Evolutionary conservation across 2,888 invertebrate species (phyloP).

Genomic region (Caenorhabditis macrosperma): DNA sequence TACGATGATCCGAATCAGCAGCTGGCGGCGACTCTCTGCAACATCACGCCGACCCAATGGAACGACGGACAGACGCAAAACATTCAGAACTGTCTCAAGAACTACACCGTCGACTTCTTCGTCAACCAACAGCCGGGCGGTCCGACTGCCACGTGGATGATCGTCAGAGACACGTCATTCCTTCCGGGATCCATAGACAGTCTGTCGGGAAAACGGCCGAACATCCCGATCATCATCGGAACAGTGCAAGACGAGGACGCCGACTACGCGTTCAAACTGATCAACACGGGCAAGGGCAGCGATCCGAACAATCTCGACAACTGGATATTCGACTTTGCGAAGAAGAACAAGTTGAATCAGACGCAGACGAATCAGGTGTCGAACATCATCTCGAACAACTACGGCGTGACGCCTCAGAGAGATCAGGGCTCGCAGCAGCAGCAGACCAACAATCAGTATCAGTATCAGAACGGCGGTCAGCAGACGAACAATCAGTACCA

Average conservation of each 20-base stretch:
- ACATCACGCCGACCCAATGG: conserved; percentile 66
- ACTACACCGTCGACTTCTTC: conserved; percentile 70
- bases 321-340: conserved; percentile 72
- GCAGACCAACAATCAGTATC: conserved; percentile 18
- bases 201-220: conserved; percentile 57
- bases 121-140: conserved; percentile 63
- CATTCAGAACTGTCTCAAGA: conserved; percentile 67
- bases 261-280: conserved; percentile 69
- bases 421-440: neutral
- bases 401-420: conserved; percentile 17
- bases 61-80: conserved; percentile 58
- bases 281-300: conserved; percentile 59
- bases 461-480: neutral
- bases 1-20: conserved; percentile 66
- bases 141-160: conserved; percentile 68
- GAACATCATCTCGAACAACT: conserved; percentile 59
- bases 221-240: conserved; percentile 73
- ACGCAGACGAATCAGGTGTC: conserved; percentile 45
- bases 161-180: conserved; percentile 71
- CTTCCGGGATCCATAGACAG: conserved; percentile 65
- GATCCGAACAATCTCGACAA: conserved; percentile 60
- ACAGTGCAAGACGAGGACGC: conserved; percentile 74
- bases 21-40: conserved; percentile 65
- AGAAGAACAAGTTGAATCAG: conserved; percentile 68
- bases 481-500: conserved; percentile 20